Evolutionary conservation across 2,113 vertebrate species (phyloP).

Genomic region (Elephas maximus): DNA sequence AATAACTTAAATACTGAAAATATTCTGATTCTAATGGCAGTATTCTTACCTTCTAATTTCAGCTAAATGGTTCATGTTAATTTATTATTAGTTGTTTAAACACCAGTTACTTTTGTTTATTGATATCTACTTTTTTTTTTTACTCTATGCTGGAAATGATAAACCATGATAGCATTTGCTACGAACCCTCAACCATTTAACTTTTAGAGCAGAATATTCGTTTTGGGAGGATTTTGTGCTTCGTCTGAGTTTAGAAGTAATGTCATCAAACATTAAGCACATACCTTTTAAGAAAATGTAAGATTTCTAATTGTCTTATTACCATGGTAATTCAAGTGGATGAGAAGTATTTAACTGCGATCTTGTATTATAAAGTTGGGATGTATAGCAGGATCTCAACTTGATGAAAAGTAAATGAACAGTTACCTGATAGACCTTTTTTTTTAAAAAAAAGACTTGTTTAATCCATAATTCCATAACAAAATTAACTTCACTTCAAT

Average conservation of each 20-base stretch:
- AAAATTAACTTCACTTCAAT: background rate
- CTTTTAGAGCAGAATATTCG: conserved; percentile 65
- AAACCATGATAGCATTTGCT: conserved; percentile 63
- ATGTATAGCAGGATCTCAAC: conserved; percentile 66
- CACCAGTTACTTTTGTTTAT: conserved; percentile 61
- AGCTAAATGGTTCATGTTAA: conserved; percentile 55
- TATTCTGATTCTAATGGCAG: conserved; percentile 59
- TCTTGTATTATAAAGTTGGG: conserved; percentile 82
- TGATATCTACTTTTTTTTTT: background rate
- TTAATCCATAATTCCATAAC: background rate
- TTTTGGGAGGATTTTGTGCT: conserved; percentile 63
- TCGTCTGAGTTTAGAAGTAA: conserved; percentile 74
- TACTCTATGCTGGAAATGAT: conserved; percentile 62
- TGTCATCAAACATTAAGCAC: conserved; percentile 78
- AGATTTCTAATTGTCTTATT: conserved; percentile 74
- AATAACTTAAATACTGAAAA: conserved; percentile 65
- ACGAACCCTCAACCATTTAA: conserved; percentile 67
- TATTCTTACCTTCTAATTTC: conserved; percentile 52
- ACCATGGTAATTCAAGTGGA: conserved; percentile 77
- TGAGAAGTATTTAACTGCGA: conserved; percentile 79
- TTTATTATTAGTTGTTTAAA: conserved; percentile 59
- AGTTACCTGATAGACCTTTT: conserved; percentile 76
- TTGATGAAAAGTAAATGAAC: conserved; percentile 81
- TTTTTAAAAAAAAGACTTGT: background rate
- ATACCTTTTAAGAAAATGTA: conserved; percentile 75